Evolutionary conservation across 2,888 invertebrate genomes (phyloP), one percentile per base, ranked within the genome.

Genomic region (Andricus quercusramuli): DNA sequence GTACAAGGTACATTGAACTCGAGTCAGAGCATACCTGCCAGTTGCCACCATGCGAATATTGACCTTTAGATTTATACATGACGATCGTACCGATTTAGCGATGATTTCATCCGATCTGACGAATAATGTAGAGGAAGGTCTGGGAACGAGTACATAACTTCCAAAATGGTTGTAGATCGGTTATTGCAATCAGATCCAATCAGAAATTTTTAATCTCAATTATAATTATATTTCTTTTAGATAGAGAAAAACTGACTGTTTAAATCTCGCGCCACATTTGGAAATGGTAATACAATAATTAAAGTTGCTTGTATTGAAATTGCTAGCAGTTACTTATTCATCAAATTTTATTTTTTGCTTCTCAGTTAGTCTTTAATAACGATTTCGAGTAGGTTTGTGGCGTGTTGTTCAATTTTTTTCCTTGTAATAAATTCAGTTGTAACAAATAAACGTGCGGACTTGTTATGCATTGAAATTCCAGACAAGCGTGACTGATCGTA

Each of bases 1-100:
- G 80, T 81, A 68, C 68, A 80, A 86, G 86, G 90, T 88, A 85
- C 89, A 82, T 90, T 89, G 90, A 89, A 89, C 90, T 86, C 86
- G 82, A 79, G 80, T 32, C 56, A 74, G 51, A 74, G 74, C 83
- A 80, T 88, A 86, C 87, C 87, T 88, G 88, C 80, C 80, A 86
- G 86, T 86, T 87, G 88, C 82, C 80, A 80, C 86, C 83, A 81
- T 81, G 87, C 88, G 88, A 87, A 87, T 88, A 84, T 87, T 87
- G 88, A 88, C 88, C 88, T 88, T 86, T 82, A 81, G 83, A 81
- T 85, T 83, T 74, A 51, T 74, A 32, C 56, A 32, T n/a, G 29
- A 29, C n/a, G 29, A 29, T 56, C n/a, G 29, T 56, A 51, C 51
- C 56, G 32, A 74, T 74, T 74, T 74, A 32, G 51, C 56, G n/a